Conservation (phyloP, 1,140 invertebrate genomes). For the Chrysomallon squamiferum region DNA sequence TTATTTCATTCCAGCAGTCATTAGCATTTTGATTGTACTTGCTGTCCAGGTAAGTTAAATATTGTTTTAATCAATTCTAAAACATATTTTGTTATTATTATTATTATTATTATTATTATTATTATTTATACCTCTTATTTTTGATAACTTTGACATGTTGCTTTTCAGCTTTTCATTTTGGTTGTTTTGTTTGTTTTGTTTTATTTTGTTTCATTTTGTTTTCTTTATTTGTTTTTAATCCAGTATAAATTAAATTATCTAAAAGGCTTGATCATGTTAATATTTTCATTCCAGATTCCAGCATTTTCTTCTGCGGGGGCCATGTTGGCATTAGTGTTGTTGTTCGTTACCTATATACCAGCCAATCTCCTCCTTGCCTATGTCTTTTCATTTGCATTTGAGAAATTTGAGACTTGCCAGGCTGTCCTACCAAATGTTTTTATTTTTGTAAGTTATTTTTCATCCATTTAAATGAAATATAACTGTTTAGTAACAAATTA, state of each 20-base stretch:
- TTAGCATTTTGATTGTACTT: constrained; percentile 72
- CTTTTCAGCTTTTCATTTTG: background rate
- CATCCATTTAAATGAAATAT: too few species aligned
- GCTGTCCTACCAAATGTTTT: constrained; percentile 60
- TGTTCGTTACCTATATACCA: constrained; percentile 78
- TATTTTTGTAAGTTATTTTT: constrained; percentile 43
- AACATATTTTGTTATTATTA: background rate
- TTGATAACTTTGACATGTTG: background rate
- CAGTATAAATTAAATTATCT: too few species aligned
- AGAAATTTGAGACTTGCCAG: constrained; percentile 79
- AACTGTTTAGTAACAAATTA: too few species aligned
- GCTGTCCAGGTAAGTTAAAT: constrained; percentile 40
- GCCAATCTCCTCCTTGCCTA: constrained; percentile 78
- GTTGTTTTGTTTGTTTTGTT: background rate
- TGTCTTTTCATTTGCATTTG: constrained; percentile 80
- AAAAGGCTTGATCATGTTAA: too few species aligned
- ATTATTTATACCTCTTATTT: background rate
- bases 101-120: background rate
- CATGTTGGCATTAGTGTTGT: constrained; percentile 71
- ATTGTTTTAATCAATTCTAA: background rate
- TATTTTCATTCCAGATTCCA: constrained; percentile 33
- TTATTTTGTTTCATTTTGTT: background rate
- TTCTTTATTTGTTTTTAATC: background rate
- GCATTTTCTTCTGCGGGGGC: constrained; percentile 70
- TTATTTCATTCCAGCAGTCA: constrained; percentile 71